These are phyloP conservation scores for Diadema setosum DNA, from an alignment of 35 echinoderm and acorn worm genomes.

Conservation along the genomic window DNA sequence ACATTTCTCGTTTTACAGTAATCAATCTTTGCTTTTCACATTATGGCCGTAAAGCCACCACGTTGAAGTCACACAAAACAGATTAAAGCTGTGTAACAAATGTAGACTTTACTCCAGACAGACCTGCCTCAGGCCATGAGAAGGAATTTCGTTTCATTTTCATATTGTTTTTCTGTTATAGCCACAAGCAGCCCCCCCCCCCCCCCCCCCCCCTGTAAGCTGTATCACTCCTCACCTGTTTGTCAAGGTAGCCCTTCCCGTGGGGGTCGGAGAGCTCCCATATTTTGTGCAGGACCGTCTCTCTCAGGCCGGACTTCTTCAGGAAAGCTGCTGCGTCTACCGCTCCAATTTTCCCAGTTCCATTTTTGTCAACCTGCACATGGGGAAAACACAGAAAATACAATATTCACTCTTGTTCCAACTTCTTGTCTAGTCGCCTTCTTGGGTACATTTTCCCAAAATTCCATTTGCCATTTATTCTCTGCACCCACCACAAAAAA, in stretches of 20 bases:
- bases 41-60: too few species aligned
- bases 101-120: too few species aligned
- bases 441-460: neutral
- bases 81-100: too few species aligned
- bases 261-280: constrained; percentile 85
- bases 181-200: too few species aligned
- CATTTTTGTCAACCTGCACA: constrained; percentile 61
- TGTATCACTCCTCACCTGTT: constrained; percentile 83
- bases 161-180: too few species aligned
- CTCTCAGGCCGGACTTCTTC: constrained; percentile 82
- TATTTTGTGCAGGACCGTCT: constrained; percentile 87
- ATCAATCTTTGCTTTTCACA: too few species aligned
- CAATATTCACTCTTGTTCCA: neutral
- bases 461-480: neutral
- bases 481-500: neutral
- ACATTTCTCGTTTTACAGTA: too few species aligned
- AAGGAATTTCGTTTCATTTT: too few species aligned
- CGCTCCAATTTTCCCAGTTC: constrained; percentile 78
- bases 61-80: too few species aligned
- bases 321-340: constrained; percentile 80
- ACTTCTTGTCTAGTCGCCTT: neutral
- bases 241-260: constrained; percentile 82
- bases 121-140: too few species aligned
- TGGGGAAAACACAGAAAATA: neutral
- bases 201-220: too few species aligned